phyloP scores from a whole-genome alignment of 2,888 invertebrate species.

The Drosophila percnosoma region DNA sequence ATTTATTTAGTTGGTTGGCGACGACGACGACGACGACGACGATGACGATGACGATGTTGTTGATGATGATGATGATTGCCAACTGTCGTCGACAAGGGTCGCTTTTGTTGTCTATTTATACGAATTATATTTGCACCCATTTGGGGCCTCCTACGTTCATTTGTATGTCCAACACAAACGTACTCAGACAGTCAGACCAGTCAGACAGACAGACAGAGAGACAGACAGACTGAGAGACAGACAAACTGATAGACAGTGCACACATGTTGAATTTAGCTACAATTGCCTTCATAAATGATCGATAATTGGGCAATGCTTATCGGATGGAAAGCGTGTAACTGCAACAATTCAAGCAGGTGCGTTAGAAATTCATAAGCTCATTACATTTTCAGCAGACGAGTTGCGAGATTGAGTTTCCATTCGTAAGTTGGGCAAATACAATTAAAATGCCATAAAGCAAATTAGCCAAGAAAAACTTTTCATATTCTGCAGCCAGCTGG shows the following conservation, averaged over 20 bases:
- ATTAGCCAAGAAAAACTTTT: constrained; percentile 79
- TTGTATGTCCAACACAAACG: constrained; percentile 52
- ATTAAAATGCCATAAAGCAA: constrained; percentile 79
- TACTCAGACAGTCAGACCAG: constrained; percentile 14
- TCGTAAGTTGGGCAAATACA: constrained; percentile 67
- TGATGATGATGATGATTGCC: constrained; percentile 63
- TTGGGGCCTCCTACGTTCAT: constrained; percentile 57
- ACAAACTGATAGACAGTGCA: constrained; percentile 34
- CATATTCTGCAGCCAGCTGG: constrained; percentile 70
- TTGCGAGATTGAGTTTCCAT: constrained; percentile 23
- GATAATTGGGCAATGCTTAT: constrained; percentile 70
- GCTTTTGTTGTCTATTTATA: constrained; percentile 76
- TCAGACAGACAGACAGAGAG: constrained; percentile 13
- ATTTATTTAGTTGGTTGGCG: constrained; percentile 69
- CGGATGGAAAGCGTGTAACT: constrained; percentile 38
- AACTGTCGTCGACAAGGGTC: constrained; percentile 77
- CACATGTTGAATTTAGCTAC: constrained; percentile 55
- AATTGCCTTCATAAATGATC: constrained; percentile 73
- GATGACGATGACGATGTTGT: constrained; percentile 11
- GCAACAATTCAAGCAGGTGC: constrained; percentile 28
- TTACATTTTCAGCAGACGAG: constrained; percentile 68
- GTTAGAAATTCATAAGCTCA: constrained; percentile 76
- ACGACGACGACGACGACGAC: constrained; percentile 15
- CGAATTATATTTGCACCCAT: constrained; percentile 76
- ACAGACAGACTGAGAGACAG: constrained; percentile 11